Evolutionary conservation across 2,888 invertebrate species (phyloP), one percentile per base, ranked within the genome.

Genomic region (Frankliniella fusca): DNA sequence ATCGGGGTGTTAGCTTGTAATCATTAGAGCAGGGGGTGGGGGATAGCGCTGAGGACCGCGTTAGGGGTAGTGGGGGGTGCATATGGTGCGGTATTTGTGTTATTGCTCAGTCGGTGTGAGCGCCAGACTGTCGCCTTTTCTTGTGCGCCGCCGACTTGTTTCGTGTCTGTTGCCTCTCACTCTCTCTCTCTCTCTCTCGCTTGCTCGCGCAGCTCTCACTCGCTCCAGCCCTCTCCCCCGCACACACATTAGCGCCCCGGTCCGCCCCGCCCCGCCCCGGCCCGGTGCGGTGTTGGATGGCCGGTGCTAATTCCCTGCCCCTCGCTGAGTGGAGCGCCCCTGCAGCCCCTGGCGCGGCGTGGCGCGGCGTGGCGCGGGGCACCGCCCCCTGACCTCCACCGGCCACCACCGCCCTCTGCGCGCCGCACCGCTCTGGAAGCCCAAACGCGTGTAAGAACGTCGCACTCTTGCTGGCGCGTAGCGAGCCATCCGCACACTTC

Each of bases 91-190:
- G 70, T 76, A 27, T 76, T 8, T 23, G 70, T 76, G 70, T 76
- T 76, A 76, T 76, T 76, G 70, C 70, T 76, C 70, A 76, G 70
- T 76, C 70, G 27, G 70, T 76, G 70, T 76, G 27, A 76, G 27
- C 23, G 38, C 83, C 84, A 84, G 82, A 83, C 83, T 80, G 84
- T 81, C 83, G 80, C 84, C 84, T 82, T 50, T 49, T 83, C 81
- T 81, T 82, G 38, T 7, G 11, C 70, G 23, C 15, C 20, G 65
- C n/a, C n/a, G 18, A 65, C 70, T 23, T 70, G 7, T 61, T n/a
- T 15, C 61, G 5, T 61, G 5, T 61, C 70, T 23, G 23, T 70
- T 70, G 23, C 23, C 70, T 82, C 81, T 82, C 82, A 81, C 50
- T 50, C 50, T 27, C n/a, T 23, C 70, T 79, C 81, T 23, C 49